These are phyloP conservation scores for Pluvianellus socialis DNA, from an alignment of 2,113 vertebrate genomes.

Conservation along the genomic window DNA sequence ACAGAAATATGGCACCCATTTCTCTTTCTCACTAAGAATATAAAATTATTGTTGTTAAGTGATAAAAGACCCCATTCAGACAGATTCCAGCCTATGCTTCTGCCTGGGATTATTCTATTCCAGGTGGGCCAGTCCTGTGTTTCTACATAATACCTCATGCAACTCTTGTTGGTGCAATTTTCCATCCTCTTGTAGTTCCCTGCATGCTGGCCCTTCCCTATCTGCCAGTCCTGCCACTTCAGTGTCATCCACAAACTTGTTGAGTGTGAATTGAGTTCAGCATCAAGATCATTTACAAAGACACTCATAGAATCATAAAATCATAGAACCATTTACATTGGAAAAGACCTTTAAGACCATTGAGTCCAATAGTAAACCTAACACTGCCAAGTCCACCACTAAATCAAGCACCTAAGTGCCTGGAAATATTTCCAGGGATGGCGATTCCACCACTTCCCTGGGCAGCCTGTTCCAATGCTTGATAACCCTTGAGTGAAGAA, in stretches of 20 bases:
- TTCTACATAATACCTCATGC: neutral
- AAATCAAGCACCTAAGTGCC: neutral
- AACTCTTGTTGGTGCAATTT: neutral
- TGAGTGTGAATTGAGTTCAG: neutral
- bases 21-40: neutral
- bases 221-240: neutral
- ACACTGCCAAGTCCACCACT: neutral
- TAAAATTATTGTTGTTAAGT: neutral
- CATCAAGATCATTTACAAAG: neutral
- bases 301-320: neutral
- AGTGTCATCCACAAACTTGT: neutral
- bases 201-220: neutral
- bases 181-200: neutral
- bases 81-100: neutral
- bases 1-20: neutral
- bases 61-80: neutral
- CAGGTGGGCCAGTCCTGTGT: neutral
- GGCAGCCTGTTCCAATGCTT: neutral
- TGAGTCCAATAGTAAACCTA: neutral
- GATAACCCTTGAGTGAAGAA: neutral
- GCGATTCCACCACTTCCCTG: neutral
- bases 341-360: neutral
- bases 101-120: neutral
- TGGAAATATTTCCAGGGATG: neutral
- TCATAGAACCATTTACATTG: neutral